These are phyloP conservation scores for Oopsacas minuta DNA, from an alignment of 37 sponge, comb jelly and placozoan genomes.

Conservation along the genomic window DNA sequence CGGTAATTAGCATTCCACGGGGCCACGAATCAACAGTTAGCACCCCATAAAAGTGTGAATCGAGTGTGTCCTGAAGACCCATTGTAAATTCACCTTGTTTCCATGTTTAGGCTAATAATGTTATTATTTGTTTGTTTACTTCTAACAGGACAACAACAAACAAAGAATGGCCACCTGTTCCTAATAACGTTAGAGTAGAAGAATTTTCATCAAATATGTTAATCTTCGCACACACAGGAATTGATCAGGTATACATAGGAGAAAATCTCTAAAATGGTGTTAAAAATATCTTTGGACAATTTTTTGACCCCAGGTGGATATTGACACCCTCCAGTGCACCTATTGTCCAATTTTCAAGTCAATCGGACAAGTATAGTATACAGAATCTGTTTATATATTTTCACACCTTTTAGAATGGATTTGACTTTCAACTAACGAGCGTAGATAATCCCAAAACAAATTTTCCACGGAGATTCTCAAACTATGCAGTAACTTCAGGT, in stretches of 20 bases:
- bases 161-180: neutral
- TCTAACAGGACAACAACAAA: neutral
- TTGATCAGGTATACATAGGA: neutral
- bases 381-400: neutral
- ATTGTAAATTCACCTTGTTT: no score
- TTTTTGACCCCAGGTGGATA: no score
- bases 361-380: no score
- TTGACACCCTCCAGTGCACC: neutral
- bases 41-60: no score
- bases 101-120: no score
- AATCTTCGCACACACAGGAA: neutral
- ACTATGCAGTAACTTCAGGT: neutral
- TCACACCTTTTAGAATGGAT: neutral
- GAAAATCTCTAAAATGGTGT: no score
- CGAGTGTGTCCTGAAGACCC: no score
- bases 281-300: no score
- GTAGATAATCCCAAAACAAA: neutral
- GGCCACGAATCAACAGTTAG: no score
- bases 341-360: neutral
- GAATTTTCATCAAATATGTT: neutral
- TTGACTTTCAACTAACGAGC: neutral
- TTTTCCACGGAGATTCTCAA: neutral
- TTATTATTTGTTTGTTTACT: neutral
- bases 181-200: neutral
- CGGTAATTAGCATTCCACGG: no score